Base-by-base conservation (phyloP, 2,888 invertebrate species). In the Drepana falcataria region DNA sequence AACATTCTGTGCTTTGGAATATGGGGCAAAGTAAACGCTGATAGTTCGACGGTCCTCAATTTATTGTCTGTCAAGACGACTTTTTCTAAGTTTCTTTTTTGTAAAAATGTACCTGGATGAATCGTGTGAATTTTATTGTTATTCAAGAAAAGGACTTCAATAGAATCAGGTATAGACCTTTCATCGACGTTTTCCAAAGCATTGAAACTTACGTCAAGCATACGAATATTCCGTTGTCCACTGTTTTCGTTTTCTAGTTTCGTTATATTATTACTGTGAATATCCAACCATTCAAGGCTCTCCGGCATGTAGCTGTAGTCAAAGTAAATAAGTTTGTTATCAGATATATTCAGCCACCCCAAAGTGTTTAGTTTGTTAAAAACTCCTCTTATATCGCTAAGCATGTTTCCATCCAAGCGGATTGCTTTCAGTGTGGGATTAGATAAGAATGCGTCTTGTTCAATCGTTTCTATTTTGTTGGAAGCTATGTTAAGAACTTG, bases 401-500 rank as follows among this genome's bases (percentile, higher is more conserved):
- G 87, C 79, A 93, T 92, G 83, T 96, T 96, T 59, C 95, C 94
- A 85, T 96, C 96, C 69, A 96, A 88, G 60, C 95, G 92, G 64
- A 96, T 93, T 52, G 95, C 95, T 73, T 94, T 94, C 57, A 96
- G 84, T 58, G 94, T 93, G 35, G 94, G 93, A 80, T 95, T 95
- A 64, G 93, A 93, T 59, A 93, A 92, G 85, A 96, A 96, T 54
- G 96, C 95, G 69, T 94, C 94, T 77, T 94, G 94, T 78, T 95
- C 95, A 66, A 96, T 93, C 69, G 92, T 93, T 72, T 93, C 93
- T 66, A 96, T 95, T 78, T 92, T 92, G 83, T 97, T 97, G 59
- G 95, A 94, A 51, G 96, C 95, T 64, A 96, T 90, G 87, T 96
- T 96, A 63, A 97, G 85, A 61, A 95, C 95, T 87, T 95, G 94